These are phyloP conservation scores for Campylomormyrus numenius DNA, from an alignment of 2,113 vertebrate species.

Conservation along the genomic window DNA sequence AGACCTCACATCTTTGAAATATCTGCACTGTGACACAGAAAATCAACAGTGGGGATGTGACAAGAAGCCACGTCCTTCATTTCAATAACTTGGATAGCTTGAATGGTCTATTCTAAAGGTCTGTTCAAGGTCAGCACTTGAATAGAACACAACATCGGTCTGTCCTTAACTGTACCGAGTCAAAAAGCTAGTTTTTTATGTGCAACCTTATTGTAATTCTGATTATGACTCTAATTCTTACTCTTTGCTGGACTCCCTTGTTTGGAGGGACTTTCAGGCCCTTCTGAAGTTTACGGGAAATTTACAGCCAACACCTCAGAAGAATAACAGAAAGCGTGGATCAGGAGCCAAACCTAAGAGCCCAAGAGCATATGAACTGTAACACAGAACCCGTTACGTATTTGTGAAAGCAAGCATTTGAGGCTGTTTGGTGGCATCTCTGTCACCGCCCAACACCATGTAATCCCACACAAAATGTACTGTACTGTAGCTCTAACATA, in stretches of 20 bases:
- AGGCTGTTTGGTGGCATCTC: neutral
- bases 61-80: neutral
- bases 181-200: neutral
- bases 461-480: neutral
- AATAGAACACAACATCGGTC: constrained; percentile 1
- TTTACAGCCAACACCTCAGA: neutral
- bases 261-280: neutral
- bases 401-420: neutral
- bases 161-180: constrained; percentile 16
- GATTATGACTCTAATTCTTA: neutral
- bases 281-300: neutral
- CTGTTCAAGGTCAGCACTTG: constrained; percentile 9
- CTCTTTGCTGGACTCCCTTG: neutral
- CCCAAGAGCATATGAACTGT: neutral
- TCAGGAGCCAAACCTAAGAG: neutral
- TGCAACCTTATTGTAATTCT: neutral
- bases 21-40: neutral
- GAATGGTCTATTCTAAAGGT: constrained; percentile 25
- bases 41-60: neutral
- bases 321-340: neutral
- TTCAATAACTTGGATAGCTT: constrained; percentile 20
- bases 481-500: neutral
- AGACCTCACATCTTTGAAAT: neutral
- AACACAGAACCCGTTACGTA: neutral
- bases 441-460: neutral